Base-by-base conservation (phyloP, 1,140 invertebrate genomes). In the Conus ventricosus region DNA sequence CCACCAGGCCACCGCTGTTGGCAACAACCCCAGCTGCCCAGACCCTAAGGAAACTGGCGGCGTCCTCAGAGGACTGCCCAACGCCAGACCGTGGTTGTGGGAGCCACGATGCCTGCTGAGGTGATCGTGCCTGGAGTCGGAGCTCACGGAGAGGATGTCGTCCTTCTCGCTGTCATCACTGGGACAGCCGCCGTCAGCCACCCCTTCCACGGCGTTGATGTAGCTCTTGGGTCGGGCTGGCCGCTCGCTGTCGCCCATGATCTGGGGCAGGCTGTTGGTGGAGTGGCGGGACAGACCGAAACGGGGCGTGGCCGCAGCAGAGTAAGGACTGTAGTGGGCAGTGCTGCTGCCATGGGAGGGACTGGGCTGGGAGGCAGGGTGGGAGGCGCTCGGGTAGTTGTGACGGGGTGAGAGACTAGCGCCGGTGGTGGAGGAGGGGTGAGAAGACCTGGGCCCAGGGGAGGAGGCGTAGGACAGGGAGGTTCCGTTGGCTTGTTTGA, bases 141-240 rank as follows among this genome's bases (percentile, higher is more conserved):
- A 71, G 67, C 67, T 71, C 17, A 20, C 23, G 13, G 67, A 71
- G 17, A 71, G 23, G 23, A 23, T 8, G 51, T 54, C 80, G 51
- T 54, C 17, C 4, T 54, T 20, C 15, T 81, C 54, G 75, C 53
- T 55, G 53, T 87, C 85, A 13, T 87, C 85, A n/a, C 54, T 55
- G n/a, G 71, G n/a, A 10, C 25, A 55, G 53, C 20, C 23, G 27
- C 55, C 27, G 54, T 53, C 54, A 6, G 67, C 10, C 13, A 17
- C 8, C 4, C 82, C 82, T 75, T 89, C 89, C 13, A 89, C 86
- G 20, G 89, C 89, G 27, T 85, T 89, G 55, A 89, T 85, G 63
- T 89, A 89, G 75, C 89, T 89, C 75, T 89, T 89, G 51, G 89
- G 89, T 80, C 89, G 17, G 10, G 85, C 78, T 13, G 86, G 86